Percentiles rank a stretch among this genome's conserved stretches.
Evolutionary conservation across 2,888 invertebrate species (phyloP).

Genomic region (Coremacera marginata): DNA sequence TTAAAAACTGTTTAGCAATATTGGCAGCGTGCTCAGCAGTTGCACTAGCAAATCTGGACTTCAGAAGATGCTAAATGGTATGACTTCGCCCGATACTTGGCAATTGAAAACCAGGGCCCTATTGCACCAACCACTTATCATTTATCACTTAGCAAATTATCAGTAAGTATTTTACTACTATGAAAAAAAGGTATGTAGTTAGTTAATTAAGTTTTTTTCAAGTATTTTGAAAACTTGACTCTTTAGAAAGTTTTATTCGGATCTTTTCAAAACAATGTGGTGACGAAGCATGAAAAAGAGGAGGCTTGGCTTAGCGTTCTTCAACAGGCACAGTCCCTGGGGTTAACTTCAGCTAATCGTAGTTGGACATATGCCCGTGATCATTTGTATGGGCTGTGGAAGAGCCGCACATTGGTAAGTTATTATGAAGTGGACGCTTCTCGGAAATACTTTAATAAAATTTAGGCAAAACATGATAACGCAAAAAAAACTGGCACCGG

Average conservation of each 20-base stretch:
- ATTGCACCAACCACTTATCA: too few relatives aligned
- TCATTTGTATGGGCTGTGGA: conserved; percentile 38
- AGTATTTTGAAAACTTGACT: neutral
- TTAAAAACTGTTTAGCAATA: too few relatives aligned
- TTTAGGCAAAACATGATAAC: conserved; percentile 31
- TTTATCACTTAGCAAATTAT: too few relatives aligned
- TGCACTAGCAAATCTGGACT: too few relatives aligned
- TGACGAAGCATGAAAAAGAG: conserved; percentile 14
- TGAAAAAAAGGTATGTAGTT: neutral
- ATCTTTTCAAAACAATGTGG: conserved; percentile 17
- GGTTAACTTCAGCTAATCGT: conserved; percentile 7
- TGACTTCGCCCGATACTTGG: too few relatives aligned
- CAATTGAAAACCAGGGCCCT: too few relatives aligned
- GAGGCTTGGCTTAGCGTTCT: conserved; percentile 30
- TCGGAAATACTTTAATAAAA: too few relatives aligned
- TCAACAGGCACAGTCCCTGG: conserved; percentile 27
- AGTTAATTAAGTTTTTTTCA: neutral
- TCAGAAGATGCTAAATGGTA: too few relatives aligned
- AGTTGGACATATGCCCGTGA: conserved; percentile 38
- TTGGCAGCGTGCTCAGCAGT: too few relatives aligned
- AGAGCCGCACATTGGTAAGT: conserved; percentile 39
- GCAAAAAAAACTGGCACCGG: conserved; percentile 15
- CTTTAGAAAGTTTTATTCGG: conserved; percentile 25
- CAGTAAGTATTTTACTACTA: neutral
- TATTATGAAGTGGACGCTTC: too few relatives aligned